Evolutionary conservation across 2,113 vertebrate genomes (phyloP).

Genomic region (Mellivora capensis): DNA sequence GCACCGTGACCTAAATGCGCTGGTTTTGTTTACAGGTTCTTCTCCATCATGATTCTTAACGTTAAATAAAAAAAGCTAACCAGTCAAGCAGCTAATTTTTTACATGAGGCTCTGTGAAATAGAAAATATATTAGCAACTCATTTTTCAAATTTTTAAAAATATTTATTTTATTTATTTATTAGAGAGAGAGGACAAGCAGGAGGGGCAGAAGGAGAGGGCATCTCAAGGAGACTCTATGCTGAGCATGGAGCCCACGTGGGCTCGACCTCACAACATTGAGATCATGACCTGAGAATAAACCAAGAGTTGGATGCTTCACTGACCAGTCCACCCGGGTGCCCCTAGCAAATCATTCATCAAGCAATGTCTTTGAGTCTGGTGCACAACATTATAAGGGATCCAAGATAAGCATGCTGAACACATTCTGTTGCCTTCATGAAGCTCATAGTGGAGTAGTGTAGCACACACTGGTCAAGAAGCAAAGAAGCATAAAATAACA

Average conservation of each 20-base stretch:
- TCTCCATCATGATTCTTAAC: neutral
- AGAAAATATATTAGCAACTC: neutral
- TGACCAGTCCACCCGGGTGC: neutral
- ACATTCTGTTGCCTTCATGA: neutral
- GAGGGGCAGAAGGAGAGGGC: neutral
- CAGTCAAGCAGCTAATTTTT: neutral
- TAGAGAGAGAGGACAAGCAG: neutral
- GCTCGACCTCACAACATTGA: neutral
- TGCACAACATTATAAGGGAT: neutral
- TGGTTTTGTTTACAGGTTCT: no score
- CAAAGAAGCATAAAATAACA: neutral
- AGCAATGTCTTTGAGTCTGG: neutral
- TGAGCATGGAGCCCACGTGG: neutral
- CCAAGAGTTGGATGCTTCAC: neutral
- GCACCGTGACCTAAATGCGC: neutral
- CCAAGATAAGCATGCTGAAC: no score
- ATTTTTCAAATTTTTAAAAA: neutral
- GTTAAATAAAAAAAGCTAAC: neutral
- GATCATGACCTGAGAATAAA: neutral
- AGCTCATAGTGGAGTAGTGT: fast-evolving
- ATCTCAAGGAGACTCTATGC: neutral
- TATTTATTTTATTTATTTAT: no score
- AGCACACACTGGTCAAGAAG: neutral
- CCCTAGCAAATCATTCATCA: neutral
- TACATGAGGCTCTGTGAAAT: neutral